Conservation (phyloP, 2,113 vertebrate genomes). For the Ptilorrhoa leucosticta region DNA sequence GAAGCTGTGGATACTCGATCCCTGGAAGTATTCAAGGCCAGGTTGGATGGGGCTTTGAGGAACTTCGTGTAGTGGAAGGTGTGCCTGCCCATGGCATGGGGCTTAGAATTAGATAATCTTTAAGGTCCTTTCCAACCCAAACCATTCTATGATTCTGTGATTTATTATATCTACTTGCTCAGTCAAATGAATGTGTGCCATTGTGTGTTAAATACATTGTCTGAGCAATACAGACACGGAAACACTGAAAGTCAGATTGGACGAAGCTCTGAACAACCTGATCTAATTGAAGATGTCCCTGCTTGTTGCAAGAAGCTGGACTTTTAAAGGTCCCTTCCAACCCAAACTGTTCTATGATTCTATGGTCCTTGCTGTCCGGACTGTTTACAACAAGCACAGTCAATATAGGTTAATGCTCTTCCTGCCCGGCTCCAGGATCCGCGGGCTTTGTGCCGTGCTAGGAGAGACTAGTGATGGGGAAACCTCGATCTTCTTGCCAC, state of each 20-base stretch:
- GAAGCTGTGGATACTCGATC: background rate
- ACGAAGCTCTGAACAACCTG: fast-evolving
- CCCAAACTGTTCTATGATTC: background rate
- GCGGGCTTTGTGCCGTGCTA: fast-evolving
- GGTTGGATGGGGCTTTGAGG: background rate
- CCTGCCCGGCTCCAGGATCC: background rate
- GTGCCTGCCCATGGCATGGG: background rate
- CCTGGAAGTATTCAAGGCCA: background rate
- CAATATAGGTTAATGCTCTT: background rate
- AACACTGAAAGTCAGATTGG: background rate
- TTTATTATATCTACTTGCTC: background rate
- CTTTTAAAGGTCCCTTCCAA: background rate
- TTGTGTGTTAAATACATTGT: background rate
- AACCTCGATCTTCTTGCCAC: fast-evolving
- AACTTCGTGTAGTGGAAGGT: background rate
- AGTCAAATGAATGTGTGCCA: background rate
- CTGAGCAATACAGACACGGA: background rate
- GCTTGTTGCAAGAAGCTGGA: background rate
- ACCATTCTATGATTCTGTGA: background rate
- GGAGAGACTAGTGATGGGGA: background rate
- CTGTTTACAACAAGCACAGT: background rate
- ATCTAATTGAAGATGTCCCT: background rate
- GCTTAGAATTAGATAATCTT: background rate
- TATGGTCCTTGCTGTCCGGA: background rate
- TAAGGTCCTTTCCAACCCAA: background rate